Percentiles rank a stretch among this genome's conserved stretches.
Conservation (phyloP, 1,140 invertebrate genomes). For the Orchesella cincta region DNA sequence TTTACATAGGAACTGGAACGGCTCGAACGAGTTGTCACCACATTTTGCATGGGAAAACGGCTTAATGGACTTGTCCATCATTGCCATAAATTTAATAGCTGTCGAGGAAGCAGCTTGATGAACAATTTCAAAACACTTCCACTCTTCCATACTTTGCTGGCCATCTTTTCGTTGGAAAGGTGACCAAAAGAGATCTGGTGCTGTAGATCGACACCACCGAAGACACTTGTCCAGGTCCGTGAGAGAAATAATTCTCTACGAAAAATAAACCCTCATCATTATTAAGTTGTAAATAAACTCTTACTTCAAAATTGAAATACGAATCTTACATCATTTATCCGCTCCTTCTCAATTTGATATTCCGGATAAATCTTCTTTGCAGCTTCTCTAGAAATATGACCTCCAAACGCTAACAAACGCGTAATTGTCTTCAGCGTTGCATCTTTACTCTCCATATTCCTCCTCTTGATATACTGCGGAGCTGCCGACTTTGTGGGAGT, state of each 20-base stretch:
- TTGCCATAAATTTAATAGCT: constrained; percentile 32
- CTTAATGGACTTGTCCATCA: constrained; percentile 29
- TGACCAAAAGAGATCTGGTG: constrained; percentile 34
- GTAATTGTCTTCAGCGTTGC: neutral
- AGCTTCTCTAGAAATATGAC: constrained; percentile 4
- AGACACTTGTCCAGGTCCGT: neutral
- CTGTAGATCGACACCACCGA: constrained; percentile 12
- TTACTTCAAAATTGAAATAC: neutral
- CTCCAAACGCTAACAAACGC: neutral
- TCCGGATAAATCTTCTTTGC: constrained; percentile 3
- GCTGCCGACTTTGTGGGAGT: neutral
- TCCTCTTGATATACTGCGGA: neutral
- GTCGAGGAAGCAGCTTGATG: constrained; percentile 23
- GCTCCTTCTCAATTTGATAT: neutral
- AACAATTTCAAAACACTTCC: constrained; percentile 30
- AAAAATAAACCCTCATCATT: neutral
- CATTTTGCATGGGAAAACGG: constrained; percentile 6
- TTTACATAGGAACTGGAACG: constrained; percentile 39
- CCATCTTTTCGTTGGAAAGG: neutral
- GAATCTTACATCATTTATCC: neutral
- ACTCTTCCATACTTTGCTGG: constrained; percentile 12
- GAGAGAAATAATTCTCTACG: neutral
- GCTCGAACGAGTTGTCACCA: constrained; percentile 18
- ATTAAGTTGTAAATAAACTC: neutral
- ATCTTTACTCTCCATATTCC: neutral